Percentiles rank a stretch among this genome's conserved stretches.
phyloP scores from a whole-genome alignment of 2,797 vertebrate species.

The Eutrigla gurnardus region DNA sequence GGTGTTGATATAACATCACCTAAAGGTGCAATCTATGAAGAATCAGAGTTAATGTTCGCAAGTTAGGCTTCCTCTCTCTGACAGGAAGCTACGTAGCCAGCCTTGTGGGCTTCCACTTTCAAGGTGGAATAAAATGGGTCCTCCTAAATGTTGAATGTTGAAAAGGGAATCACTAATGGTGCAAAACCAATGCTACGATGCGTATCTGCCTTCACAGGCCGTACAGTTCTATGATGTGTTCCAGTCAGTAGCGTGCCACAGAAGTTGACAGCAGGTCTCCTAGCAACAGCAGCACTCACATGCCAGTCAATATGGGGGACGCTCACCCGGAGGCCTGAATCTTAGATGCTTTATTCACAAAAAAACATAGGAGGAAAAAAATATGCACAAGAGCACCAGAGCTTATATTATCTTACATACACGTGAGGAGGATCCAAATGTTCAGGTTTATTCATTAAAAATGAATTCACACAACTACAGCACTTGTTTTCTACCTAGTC shows the following conservation, averaged over 20 bases:
- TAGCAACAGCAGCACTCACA: neutral
- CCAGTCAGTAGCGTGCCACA: neutral
- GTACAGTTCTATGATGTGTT: neutral
- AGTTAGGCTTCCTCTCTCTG: neutral
- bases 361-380: slow-evolving; percentile 3
- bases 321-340: neutral
- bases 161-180: neutral
- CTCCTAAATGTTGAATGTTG: neutral
- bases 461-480: neutral
- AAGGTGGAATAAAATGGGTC: neutral
- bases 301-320: neutral
- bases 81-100: neutral
- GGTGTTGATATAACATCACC: neutral
- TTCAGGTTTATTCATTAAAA: neutral
- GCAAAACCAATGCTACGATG: fast-evolving
- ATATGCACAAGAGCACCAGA: neutral
- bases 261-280: neutral
- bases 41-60: neutral
- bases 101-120: too few relatives aligned
- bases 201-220: too few relatives aligned
- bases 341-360: neutral
- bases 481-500: neutral
- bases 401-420: neutral
- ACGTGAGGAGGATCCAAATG: neutral
- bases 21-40: neutral